These are phyloP conservation scores for Calyptomena viridis DNA, from an alignment of 2,113 vertebrate species.

Conservation along the genomic window DNA sequence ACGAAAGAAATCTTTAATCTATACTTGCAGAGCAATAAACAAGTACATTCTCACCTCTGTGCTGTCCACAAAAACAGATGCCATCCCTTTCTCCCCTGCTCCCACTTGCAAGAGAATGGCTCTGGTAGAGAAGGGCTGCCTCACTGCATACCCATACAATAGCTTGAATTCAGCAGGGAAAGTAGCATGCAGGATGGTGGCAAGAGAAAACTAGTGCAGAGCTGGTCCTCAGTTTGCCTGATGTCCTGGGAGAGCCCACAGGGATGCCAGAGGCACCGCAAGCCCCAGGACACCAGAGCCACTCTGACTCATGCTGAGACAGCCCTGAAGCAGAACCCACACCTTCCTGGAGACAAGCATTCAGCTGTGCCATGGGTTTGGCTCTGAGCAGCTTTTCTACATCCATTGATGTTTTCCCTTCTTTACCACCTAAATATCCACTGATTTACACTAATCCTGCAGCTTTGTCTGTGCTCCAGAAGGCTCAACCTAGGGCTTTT, in stretches of 20 bases:
- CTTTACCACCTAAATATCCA: background rate
- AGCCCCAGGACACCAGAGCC: background rate
- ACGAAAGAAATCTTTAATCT: slow-evolving; percentile 13
- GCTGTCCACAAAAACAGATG: background rate
- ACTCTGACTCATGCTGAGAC: background rate
- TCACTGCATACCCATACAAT: accelerated
- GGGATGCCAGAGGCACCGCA: no score
- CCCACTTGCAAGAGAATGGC: background rate
- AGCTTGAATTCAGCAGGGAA: background rate
- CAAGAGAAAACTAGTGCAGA: background rate
- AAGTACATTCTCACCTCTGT: background rate
- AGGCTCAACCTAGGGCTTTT: background rate
- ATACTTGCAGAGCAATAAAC: background rate
- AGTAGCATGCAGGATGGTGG: background rate
- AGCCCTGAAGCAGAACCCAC: background rate
- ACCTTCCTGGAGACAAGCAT: background rate
- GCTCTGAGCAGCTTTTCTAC: background rate
- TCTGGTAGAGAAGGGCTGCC: background rate
- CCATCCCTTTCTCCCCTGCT: background rate
- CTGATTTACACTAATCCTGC: background rate
- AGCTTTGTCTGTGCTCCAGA: background rate
- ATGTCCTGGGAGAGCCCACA: background rate
- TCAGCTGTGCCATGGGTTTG: background rate
- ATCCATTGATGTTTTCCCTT: background rate
- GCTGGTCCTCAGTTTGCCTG: background rate